phyloP scores from a whole-genome alignment of 2,797 vertebrate genomes.

The Leuciscus waleckii region DNA sequence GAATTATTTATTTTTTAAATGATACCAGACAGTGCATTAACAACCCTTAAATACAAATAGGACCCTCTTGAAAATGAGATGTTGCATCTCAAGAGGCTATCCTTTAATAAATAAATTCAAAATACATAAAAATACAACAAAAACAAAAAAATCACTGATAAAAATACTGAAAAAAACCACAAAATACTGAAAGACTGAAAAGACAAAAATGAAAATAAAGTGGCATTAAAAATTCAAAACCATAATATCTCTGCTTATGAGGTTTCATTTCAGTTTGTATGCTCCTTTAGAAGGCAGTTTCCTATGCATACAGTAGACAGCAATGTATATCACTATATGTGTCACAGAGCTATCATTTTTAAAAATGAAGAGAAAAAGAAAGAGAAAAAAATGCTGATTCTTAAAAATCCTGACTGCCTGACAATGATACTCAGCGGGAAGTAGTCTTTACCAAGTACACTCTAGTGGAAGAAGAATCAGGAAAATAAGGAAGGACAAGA shows the following conservation, averaged over 20 bases:
- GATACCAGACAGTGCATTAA: background rate
- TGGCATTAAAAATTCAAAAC: background rate
- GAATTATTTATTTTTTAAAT: background rate
- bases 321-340: constrained; percentile 5
- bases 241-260: background rate
- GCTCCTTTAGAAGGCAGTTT: background rate
- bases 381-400: constrained; percentile 5
- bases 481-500: constrained; percentile 35
- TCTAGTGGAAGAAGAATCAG: background rate
- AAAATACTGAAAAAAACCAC: background rate
- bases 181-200: background rate
- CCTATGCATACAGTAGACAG: background rate
- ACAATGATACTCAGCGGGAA: constrained; percentile 39
- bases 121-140: background rate
- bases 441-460: constrained; percentile 32
- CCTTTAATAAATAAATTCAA: too few relatives aligned
- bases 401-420: constrained; percentile 16
- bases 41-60: background rate
- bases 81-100: too few relatives aligned
- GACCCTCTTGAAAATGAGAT: too few relatives aligned
- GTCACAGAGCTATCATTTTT: background rate
- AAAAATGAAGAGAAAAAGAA: constrained; percentile 2
- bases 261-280: background rate
- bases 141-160: background rate
- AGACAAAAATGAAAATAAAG: background rate